Evolutionary conservation across 1,140 invertebrate species (phyloP).

Genomic region (Zaprionus vittiger): DNA sequence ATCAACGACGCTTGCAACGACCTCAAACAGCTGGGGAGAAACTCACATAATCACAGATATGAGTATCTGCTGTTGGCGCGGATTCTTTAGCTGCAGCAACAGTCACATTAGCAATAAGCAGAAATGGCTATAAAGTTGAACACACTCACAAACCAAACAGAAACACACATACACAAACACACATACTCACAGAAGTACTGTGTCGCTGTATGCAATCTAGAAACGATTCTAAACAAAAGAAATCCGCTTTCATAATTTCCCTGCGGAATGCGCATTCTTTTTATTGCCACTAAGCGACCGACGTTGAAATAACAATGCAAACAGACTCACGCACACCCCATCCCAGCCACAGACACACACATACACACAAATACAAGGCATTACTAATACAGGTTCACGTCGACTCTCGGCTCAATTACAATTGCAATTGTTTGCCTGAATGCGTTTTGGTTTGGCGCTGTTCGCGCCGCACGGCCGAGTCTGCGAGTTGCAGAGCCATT

Average conservation of each 20-base stretch:
- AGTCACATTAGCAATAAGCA: constrained; percentile 78
- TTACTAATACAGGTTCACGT: constrained; percentile 47
- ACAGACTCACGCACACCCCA: constrained; percentile 53
- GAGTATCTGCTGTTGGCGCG: constrained; percentile 20
- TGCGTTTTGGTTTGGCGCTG: constrained; percentile 76
- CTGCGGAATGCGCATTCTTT: constrained; percentile 80
- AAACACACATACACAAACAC: constrained; percentile 27
- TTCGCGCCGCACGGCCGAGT: constrained; percentile 48
- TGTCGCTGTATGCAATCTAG: constrained; percentile 73
- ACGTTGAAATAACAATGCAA: constrained; percentile 80
- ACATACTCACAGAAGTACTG: constrained; percentile 10
- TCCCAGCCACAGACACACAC: constrained; percentile 25
- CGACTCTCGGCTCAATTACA: constrained; percentile 80
- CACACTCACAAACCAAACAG: constrained; percentile 23
- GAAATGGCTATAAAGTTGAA: constrained; percentile 56
- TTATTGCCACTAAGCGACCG: constrained; percentile 82
- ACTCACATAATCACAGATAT: constrained; percentile 45
- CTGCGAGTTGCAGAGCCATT: constrained; percentile 66
- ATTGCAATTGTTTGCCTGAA: constrained; percentile 83
- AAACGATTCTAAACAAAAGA: constrained; percentile 83
- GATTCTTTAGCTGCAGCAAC: constrained; percentile 46
- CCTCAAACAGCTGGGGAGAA: constrained; percentile 43
- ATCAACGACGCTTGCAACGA: constrained; percentile 53
- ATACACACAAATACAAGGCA: constrained; percentile 6
- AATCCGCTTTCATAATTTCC: constrained; percentile 83